These are phyloP conservation scores for Leptopterna dolabrata DNA, from an alignment of 2,888 invertebrate species.

Conservation along the genomic window DNA sequence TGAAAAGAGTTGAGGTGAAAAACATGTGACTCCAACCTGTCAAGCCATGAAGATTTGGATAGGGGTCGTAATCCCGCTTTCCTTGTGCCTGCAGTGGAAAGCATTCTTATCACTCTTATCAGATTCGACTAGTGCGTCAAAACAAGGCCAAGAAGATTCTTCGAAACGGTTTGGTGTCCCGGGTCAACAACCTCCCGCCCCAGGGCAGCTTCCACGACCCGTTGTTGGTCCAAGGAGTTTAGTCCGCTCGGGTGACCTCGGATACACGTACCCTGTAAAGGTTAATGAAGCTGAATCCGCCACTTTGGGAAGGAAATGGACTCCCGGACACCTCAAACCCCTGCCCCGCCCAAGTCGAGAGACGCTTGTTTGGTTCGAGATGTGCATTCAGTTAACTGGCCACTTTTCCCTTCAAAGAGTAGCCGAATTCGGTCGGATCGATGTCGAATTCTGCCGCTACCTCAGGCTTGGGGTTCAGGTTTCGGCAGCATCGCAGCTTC, in stretches of 20 bases:
- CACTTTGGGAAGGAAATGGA: slow-evolving; percentile 12
- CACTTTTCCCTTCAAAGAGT: slow-evolving; percentile 43
- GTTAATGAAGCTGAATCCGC: slow-evolving; percentile 24
- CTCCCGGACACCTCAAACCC: not conserved
- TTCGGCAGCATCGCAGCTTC: too few relatives aligned
- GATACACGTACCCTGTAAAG: slow-evolving; percentile 12
- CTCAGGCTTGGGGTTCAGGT: not conserved
- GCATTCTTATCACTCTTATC: too few relatives aligned
- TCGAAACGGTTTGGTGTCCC: not conserved
- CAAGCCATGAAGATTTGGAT: too few relatives aligned
- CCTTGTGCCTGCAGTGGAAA: too few relatives aligned
- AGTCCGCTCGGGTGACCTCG: not conserved
- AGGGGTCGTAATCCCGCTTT: too few relatives aligned
- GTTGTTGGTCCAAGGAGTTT: slow-evolving; percentile 23
- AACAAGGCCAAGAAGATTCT: not conserved
- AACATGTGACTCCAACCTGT: too few relatives aligned
- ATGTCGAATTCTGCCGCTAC: not conserved
- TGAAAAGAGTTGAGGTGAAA: too few relatives aligned
- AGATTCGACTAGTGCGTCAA: too few relatives aligned
- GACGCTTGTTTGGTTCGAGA: not conserved
- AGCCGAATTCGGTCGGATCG: slow-evolving; percentile 29
- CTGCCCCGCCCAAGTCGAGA: too few relatives aligned
- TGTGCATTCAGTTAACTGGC: slow-evolving; percentile 44
- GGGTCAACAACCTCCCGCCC: slow-evolving; percentile 24
- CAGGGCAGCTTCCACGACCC: not conserved